Evolutionary conservation across 2,888 invertebrate genomes (phyloP).

Genomic region (Hyles lineata): DNA sequence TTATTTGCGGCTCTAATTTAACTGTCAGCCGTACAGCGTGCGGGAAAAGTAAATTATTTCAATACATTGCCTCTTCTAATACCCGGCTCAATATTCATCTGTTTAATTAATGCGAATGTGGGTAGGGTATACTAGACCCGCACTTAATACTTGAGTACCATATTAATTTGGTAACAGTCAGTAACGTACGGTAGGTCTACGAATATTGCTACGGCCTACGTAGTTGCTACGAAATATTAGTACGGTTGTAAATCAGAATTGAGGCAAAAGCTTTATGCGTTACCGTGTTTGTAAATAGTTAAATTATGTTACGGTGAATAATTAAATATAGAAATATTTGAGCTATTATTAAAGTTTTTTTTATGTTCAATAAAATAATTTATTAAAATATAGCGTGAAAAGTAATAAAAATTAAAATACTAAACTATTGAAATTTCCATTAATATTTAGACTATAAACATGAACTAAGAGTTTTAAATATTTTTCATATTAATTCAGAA

Average conservation of each 20-base stretch:
- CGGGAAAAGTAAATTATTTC: constrained; percentile 58
- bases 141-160: constrained; percentile 9
- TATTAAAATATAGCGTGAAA: too few species aligned
- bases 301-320: not conserved
- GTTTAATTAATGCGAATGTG: constrained; percentile 41
- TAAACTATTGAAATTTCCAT: too few species aligned
- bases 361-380: too few species aligned
- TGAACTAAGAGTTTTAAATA: too few species aligned
- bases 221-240: constrained; percentile 5
- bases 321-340: not conserved
- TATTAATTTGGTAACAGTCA: constrained; percentile 42
- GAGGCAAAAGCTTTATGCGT: not conserved
- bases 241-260: constrained; percentile 6
- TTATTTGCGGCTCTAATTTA: constrained; percentile 69
- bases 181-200: constrained; percentile 30
- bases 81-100: constrained; percentile 34
- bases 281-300: not conserved
- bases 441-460: too few species aligned
- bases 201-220: constrained; percentile 30
- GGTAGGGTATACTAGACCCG: constrained; percentile 6
- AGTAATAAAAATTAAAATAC: too few species aligned
- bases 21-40: constrained; percentile 58
- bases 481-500: not conserved
- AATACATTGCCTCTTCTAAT: constrained; percentile 46
- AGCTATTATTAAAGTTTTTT: too few species aligned